Conservation (phyloP, 1,140 invertebrate species). For the Meloidogyne exigua region DNA sequence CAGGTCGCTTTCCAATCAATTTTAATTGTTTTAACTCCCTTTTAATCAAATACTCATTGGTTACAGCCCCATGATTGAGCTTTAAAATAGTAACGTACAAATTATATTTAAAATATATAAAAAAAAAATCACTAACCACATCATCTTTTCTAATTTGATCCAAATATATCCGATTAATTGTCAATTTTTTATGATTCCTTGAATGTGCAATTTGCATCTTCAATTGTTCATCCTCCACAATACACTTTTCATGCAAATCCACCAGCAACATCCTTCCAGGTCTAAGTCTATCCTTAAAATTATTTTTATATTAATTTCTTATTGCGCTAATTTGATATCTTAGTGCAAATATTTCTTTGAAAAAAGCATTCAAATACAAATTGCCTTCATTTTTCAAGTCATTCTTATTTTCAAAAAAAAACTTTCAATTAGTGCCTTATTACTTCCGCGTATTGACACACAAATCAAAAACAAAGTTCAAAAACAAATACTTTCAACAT, state of each 20-base stretch:
- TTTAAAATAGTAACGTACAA: constrained; percentile 38
- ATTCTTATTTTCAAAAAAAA: neutral
- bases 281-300: constrained; percentile 83
- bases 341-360: neutral
- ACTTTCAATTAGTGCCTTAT: neutral
- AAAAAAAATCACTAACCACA: constrained; percentile 46
- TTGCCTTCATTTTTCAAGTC: constrained; percentile 4
- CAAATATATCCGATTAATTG: constrained; percentile 68
- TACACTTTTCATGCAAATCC: constrained; percentile 83
- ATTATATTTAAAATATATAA: neutral
- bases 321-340: constrained; percentile 5
- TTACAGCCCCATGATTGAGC: constrained; percentile 60
- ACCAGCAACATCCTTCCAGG: constrained; percentile 96
- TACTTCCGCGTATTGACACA: neutral
- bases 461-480: neutral
- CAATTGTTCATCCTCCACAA: constrained; percentile 89
- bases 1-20: constrained; percentile 43
- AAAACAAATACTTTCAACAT: neutral
- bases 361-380: neutral
- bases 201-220: constrained; percentile 82
- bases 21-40: constrained; percentile 46
- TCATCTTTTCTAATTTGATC: constrained; percentile 75
- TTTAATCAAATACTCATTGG: constrained; percentile 59
- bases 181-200: constrained; percentile 83
- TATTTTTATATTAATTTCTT: neutral